These are phyloP conservation scores for Ceratosolen fusciceps DNA, from an alignment of 1,140 invertebrate species.

Conservation along the genomic window DNA sequence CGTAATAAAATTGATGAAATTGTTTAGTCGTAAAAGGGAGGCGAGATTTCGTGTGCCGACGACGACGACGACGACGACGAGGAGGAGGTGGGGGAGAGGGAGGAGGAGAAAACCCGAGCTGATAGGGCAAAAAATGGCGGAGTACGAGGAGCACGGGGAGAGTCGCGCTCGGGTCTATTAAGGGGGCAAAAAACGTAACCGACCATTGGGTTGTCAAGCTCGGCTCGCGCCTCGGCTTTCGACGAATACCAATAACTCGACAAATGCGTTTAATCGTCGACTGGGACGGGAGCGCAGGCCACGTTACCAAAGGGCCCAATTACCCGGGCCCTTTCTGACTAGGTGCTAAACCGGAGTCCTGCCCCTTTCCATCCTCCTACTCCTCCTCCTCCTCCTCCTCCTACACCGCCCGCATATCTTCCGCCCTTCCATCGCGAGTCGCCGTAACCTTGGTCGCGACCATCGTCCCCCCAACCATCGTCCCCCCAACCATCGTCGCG, in stretches of 20 bases:
- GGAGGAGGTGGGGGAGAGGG: too few relatives aligned
- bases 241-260: not conserved
- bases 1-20: slow-evolving; percentile 11
- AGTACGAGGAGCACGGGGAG: not conserved
- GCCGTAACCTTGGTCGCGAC: too few relatives aligned
- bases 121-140: not conserved
- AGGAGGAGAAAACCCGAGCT: not conserved
- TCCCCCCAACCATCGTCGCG: too few relatives aligned
- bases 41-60: not conserved
- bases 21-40: not conserved
- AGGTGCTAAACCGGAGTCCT: too few relatives aligned
- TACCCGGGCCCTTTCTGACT: too few relatives aligned
- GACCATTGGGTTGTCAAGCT: not conserved
- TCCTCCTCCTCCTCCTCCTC: too few relatives aligned
- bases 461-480: too few relatives aligned
- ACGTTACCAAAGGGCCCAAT: not conserved
- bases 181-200: not conserved
- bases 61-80: too few relatives aligned
- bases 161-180: not conserved
- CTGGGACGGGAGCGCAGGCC: not conserved
- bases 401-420: too few relatives aligned
- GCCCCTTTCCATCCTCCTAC: too few relatives aligned
- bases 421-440: too few relatives aligned
- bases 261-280: not conserved
- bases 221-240: not conserved